Base-by-base conservation (phyloP, 2,113 vertebrate genomes). In the Vanacampus margaritifer region DNA sequence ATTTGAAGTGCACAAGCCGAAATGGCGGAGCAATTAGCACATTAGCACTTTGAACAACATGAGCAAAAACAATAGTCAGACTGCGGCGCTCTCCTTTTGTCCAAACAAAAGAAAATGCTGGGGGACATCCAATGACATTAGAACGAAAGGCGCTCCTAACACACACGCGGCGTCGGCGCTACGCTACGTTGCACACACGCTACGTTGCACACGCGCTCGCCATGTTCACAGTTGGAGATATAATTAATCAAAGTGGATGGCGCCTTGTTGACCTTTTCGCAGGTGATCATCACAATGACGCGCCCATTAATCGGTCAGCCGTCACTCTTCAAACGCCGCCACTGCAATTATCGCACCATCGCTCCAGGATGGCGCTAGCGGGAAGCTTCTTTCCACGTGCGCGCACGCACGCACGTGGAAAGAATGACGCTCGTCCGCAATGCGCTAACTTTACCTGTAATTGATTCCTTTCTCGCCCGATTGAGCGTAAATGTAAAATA, bases 261-360 rank as follows among this genome's bases (percentile, higher is more conserved):
- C 45, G 68, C 64, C 82, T 68, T 91, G 89, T 92, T 92, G 91
- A 92, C 92, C 92, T 93, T 93, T 92, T 89, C 74, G 54, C 80
- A 85, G 88, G 89, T 89, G 90, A 93, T 90, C 89, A 87, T 85
- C 86, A 80, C 73, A 78, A 82, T 69, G 86, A 86, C 71, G 79
- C 35, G 60, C 84, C 80, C 71, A 59, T 86, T 93, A 91, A 93
- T 92, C 91, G 87, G 79, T 68, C 84, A 86, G 85, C 82, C 88
- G 84, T 92, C 89, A 81, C 87, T 89, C 88, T 87, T 84, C 86
- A 72, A 62, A 82, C 67, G 43, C 59, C 72, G 48, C 76, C 75
- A 74, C 78, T 68, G 79, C 83, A 83, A 81, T 88, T 81, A 86
- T 82, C 76, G 51, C 87, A 68, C 81, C 82, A 74, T 74, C 83